Evolutionary conservation across 2,113 vertebrate species (phyloP), one percentile per base, ranked within the genome.

Genomic region (Epinephelus cyanopodus): DNA sequence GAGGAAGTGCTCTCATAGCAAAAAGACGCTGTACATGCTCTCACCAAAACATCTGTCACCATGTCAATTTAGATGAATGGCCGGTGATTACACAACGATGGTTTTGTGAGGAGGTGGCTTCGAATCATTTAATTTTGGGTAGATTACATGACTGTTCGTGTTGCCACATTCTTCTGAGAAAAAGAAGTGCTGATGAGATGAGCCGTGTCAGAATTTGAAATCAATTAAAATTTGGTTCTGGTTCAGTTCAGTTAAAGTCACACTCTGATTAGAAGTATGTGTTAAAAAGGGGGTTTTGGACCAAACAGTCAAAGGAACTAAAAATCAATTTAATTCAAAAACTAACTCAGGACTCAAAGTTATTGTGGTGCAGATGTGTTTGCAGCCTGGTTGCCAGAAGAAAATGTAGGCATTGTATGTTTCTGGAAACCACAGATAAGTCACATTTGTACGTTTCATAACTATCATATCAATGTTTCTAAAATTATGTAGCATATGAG

Each of bases 21-120:
- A 81, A 90, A 88, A 85, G 85, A 77, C 8, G 13, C 77, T 5
- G 62, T 64, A 57, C 72, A 79, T 47, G 57, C 79, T 82, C 65
- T 87, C 87, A 68, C 68, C 79, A 64, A 78, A 91, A 88, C 90
- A 93, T 92, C 90, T 93, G 89, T 68, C 88, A 64, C 23, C 69
- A n/a, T 73, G 88, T 90, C 88, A 89, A 84, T 81, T 71, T 3
- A 75, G 90, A 93, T 88, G 89, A 93, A 93, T 90, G 74, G 84
- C 62, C 19, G 18, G 67, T 91, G 84, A 92, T 92, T 91, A 91
- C 64, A 86, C 79, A 77, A 80, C 74, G 79, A 89, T 48, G 67
- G 19, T 48, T 90, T 90, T 90, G 87, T 86, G 81, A 82, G 56
- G 85, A 61, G 73, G 86, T 37, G 71, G 70, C 61, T 77, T 62